Percentiles rank a stretch among this genome's conserved stretches.
Conservation (phyloP, 2,113 vertebrate genomes). For the Acinonyx jubatus region DNA sequence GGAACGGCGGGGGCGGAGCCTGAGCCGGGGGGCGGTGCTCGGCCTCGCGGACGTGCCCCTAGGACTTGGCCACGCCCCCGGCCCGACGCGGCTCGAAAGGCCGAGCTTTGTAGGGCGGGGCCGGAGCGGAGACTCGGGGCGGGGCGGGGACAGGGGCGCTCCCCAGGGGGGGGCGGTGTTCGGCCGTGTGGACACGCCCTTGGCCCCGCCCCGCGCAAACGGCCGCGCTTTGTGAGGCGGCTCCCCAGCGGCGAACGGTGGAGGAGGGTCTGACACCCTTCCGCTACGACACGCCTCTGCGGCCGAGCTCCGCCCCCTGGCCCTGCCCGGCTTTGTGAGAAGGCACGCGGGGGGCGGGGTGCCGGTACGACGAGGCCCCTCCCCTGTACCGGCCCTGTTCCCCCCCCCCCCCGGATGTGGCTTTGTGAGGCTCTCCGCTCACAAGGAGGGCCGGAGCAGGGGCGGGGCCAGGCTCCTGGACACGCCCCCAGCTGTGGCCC, state of each 20-base stretch:
- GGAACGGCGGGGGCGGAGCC: neutral
- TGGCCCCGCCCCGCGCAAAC: neutral
- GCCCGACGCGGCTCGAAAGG: neutral
- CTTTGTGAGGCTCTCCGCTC: conserved; percentile 90
- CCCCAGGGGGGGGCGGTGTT: neutral
- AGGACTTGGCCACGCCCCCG: neutral
- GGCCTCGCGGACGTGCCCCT: neutral
- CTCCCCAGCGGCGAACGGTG: accelerated
- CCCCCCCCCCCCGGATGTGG: conserved; percentile 88
- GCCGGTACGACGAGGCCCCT: neutral
- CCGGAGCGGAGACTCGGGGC: accelerated
- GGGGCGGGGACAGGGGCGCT: too few species aligned
- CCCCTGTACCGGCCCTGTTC: conserved; percentile 80
- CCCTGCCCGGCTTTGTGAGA: neutral
- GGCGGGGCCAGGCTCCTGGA: neutral
- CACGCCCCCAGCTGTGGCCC: neutral
- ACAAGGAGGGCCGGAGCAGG: conserved; percentile 69
- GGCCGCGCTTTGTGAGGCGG: neutral
- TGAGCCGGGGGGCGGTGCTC: neutral
- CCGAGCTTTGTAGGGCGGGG: neutral
- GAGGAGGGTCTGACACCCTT: neutral
- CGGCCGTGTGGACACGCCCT: neutral
- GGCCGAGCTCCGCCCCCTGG: neutral
- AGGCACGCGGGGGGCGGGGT: neutral
- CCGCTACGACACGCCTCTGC: neutral